These are phyloP conservation scores for Chlorodrepanis virens DNA, from an alignment of 2,113 vertebrate genomes.

Conservation along the genomic window DNA sequence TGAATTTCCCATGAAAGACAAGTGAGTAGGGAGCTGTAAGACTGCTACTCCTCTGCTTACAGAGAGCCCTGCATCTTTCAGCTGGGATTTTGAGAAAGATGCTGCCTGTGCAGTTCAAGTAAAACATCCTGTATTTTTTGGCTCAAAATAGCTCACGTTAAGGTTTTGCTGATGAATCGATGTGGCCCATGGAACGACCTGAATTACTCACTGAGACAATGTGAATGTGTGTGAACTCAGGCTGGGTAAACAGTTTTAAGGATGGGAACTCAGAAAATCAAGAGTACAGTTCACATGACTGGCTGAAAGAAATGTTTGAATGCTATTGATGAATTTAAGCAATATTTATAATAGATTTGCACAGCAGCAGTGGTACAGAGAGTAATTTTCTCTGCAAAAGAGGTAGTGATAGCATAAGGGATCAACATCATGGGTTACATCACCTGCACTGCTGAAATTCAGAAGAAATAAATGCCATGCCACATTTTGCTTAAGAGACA, in stretches of 20 bases:
- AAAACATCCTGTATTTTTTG: conserved; percentile 48
- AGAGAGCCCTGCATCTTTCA: not conserved
- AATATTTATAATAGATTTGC: not conserved
- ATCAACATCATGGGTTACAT: too few relatives aligned
- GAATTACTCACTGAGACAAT: not conserved
- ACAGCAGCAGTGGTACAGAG: not conserved
- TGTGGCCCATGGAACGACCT: not conserved
- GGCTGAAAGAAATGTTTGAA: not conserved
- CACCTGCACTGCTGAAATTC: not conserved
- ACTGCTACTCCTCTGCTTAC: not conserved
- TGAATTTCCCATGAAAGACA: not conserved
- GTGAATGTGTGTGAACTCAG: not conserved
- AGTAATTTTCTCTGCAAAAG: not conserved
- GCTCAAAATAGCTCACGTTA: not conserved
- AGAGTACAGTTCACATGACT: not conserved
- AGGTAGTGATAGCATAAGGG: not conserved
- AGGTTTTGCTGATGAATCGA: not conserved
- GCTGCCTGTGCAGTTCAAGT: not conserved
- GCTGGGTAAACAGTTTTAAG: not conserved
- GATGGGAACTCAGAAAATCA: not conserved
- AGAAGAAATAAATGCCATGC: not conserved
- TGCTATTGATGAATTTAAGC: not conserved
- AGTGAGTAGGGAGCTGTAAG: not conserved
- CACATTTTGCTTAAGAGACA: not conserved
- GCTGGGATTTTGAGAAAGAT: not conserved